phyloP scores from a whole-genome alignment of 2,113 vertebrate genomes.

The Tiliqua scincoides region DNA sequence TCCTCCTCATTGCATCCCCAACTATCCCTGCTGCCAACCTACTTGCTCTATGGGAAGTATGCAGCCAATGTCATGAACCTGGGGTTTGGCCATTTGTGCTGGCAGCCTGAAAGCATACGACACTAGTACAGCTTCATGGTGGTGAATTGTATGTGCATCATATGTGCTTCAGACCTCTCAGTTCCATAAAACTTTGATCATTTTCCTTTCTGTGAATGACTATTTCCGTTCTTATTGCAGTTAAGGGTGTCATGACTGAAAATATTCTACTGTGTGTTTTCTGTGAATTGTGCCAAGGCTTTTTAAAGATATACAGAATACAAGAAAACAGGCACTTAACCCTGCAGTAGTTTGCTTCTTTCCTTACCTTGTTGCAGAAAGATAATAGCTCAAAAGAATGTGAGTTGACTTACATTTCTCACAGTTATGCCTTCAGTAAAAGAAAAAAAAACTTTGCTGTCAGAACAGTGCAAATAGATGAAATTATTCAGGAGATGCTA shows the following conservation, averaged over 20 bases:
- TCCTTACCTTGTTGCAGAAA: too few species aligned
- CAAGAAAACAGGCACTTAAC: neutral
- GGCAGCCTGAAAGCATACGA: too few species aligned
- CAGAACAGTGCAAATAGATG: neutral
- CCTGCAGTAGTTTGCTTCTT: neutral
- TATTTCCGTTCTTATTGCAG: slow-evolving; percentile 27
- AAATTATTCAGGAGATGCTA: neutral
- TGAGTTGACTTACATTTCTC: neutral
- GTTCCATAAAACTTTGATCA: accelerated
- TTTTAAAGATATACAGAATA: too few species aligned
- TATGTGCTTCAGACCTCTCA: too few species aligned
- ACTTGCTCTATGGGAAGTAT: too few species aligned
- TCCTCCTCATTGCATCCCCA: too few species aligned
- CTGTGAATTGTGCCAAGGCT: neutral
- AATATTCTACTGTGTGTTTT: neutral
- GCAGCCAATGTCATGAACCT: too few species aligned
- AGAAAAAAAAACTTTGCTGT: neutral
- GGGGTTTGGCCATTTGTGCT: too few species aligned
- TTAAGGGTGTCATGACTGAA: neutral
- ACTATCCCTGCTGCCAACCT: too few species aligned
- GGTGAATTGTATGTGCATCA: neutral
- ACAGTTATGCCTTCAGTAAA: neutral
- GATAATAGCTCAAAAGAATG: neutral
- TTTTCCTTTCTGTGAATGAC: neutral
- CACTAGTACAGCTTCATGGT: too few species aligned